Evolutionary conservation across 2,888 invertebrate genomes (phyloP), one percentile per base, ranked within the genome.

Genomic region (Drosophila fulvimacula): DNA sequence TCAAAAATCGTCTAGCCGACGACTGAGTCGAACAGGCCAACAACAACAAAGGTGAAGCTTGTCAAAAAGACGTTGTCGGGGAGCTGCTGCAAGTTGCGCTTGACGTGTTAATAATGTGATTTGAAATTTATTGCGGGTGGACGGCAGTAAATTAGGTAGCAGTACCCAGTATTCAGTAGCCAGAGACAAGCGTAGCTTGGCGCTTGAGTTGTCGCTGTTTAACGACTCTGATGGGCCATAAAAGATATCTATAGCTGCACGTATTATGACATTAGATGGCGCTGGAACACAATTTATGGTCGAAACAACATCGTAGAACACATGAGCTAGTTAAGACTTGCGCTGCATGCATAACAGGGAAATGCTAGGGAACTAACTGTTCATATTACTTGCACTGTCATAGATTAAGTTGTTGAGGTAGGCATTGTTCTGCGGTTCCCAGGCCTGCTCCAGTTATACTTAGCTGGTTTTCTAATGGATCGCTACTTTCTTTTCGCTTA

Each of bases 91-190:
- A 77, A 78, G 74, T 63, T 72, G 76, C 70, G 76, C 64, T 87
- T 79, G 84, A 88, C 80, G 83, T 84, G 88, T 85, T 84, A 77
- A 84, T 88, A 82, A 84, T 86, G 85, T 80, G 73, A 86, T 85
- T 72, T 65, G 70, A 65, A 86, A 86, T 85, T 85, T 85, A 85
- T 85, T 81, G 85, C 87, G 88, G 85, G 88, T 81, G 84, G 81
- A 81, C 74, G 75, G 64, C 73, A 88, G 72, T 88, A 81, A 86
- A 79, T 86, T 81, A 82, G 73, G 64, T 66, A 76, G 73, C 55
- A 30, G 41, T 53, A 41, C 55, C 56, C 66, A 68, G 62, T 65
- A 48, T 19, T n/a, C 67, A 72, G 57, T 46, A 48, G 51, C 58
- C 17, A 49, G 17, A 42, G 38, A 46, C 41, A 34, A 27, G 48